Conservation (phyloP, 2,888 invertebrate species). For the Diarsia mendica region DNA sequence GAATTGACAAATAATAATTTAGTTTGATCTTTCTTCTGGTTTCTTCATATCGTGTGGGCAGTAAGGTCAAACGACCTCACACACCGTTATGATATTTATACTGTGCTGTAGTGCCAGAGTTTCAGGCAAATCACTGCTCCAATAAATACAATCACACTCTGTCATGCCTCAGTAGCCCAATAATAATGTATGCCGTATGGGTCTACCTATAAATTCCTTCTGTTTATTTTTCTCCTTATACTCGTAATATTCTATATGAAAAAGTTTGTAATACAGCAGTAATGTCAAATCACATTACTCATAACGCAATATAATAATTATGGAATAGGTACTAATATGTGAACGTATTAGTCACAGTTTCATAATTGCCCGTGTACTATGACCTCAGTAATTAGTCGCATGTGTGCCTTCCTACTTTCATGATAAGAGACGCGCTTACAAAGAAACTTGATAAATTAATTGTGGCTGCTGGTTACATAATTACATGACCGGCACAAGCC, state of each 20-base stretch:
- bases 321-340: slow-evolving; percentile 2
- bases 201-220: too few species aligned
- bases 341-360: slow-evolving; percentile 23
- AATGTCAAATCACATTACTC: not conserved
- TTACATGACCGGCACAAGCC: not conserved
- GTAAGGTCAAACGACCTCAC: too few species aligned
- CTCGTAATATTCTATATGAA: too few species aligned
- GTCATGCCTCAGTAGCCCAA: too few species aligned
- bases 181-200: too few species aligned
- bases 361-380: slow-evolving; percentile 28
- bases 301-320: not conserved
- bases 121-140: too few species aligned
- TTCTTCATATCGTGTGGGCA: too few species aligned
- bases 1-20: not conserved
- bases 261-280: too few species aligned
- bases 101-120: too few species aligned
- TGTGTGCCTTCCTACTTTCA: slow-evolving; percentile 21
- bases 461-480: not conserved
- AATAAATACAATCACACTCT: too few species aligned
- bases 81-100: too few species aligned
- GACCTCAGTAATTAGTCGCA: slow-evolving; percentile 24
- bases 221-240: too few species aligned
- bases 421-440: slow-evolving; percentile 24
- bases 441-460: slow-evolving; percentile 14
- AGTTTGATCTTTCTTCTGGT: not conserved